Evolutionary conservation across 2,888 invertebrate species (phyloP), one percentile per base, ranked within the genome.

Genomic region (Periphyllus acericola): DNA sequence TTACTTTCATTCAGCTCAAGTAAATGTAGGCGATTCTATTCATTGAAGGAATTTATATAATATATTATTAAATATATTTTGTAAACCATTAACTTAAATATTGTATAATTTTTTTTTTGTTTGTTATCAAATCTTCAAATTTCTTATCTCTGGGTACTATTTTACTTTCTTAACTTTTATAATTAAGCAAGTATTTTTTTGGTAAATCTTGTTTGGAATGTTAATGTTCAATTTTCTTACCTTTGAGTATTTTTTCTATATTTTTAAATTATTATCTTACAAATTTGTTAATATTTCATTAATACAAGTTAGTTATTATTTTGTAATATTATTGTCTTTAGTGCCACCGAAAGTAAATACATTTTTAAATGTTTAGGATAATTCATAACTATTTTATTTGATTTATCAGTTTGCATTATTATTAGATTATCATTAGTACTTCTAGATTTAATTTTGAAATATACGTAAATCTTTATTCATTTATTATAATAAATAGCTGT

Each of bases 1-100:
- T 84, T 52, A 36, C 29, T 60, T 75, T 87, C 29, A 40, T 72
- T 55, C 32, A 60, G 80, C 87, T 87, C 87, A 87, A 80, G 74
- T 81, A 87, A 66, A 9, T 87, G 60, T 86, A 86, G n/a, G 68
- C 52, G 29, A 76, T 76, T 11, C 36, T 83, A 14, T 52, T 82
- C 52, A 74, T 75, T 68, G 40, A 36, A 52, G 29, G 34, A 17
- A 71, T 29, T 60, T 55, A 34, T 32, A 29, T 83, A 55, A 3
- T 74, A 36, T 74, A 36, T 36, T 36, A 36, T 46, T 32, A 71
- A 36, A 34, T 21, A 5, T 17, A 52, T 46, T 46, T 46, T 82
- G 29, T 81, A 29, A 71, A 32, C 25, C 71, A 82, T 11, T 32
- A 21, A 79, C 9, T 52, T 5, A 55, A 5, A 55, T 55, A 55